These are phyloP conservation scores for Nyctereutes procyonoides DNA, from an alignment of 2,113 vertebrate genomes.

Conservation along the genomic window DNA sequence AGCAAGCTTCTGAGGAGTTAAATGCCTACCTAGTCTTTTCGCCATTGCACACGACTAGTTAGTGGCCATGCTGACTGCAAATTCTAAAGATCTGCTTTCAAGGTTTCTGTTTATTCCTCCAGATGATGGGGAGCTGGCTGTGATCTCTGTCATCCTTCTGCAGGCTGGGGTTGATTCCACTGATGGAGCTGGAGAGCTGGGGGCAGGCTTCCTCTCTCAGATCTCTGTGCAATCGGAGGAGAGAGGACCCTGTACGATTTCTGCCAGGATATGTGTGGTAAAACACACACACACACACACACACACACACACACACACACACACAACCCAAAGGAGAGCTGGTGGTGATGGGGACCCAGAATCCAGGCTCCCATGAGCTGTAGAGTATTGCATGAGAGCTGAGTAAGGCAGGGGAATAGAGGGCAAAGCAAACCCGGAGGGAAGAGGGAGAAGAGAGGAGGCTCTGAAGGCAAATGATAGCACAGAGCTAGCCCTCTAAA, in stretches of 20 bases:
- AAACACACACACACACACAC: not conserved
- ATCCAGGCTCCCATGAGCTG: not conserved
- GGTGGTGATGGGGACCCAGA: not conserved
- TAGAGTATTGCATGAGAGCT: rapidly evolving
- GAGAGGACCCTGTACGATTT: not conserved
- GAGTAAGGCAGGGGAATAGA: not conserved
- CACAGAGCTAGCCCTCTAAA: not conserved
- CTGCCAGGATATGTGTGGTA: not conserved
- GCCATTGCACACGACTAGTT: not conserved
- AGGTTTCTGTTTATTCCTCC: not conserved
- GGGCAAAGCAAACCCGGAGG: not conserved
- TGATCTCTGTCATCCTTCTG: not conserved
- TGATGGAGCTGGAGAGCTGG: not conserved
- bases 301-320: not conserved
- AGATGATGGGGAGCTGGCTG: not conserved
- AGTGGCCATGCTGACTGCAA: not conserved
- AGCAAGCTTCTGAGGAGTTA: not conserved
- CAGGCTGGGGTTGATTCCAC: not conserved
- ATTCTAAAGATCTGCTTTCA: not conserved
- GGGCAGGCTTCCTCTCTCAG: not conserved
- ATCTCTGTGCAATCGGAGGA: not conserved
- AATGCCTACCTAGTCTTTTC: not conserved
- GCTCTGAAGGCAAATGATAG: not conserved
- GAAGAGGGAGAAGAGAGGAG: not conserved
- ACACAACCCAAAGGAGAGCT: not conserved